These are phyloP conservation scores for Adrianichthys oophorus DNA, from an alignment of 2,797 vertebrate species.

Conservation along the genomic window DNA sequence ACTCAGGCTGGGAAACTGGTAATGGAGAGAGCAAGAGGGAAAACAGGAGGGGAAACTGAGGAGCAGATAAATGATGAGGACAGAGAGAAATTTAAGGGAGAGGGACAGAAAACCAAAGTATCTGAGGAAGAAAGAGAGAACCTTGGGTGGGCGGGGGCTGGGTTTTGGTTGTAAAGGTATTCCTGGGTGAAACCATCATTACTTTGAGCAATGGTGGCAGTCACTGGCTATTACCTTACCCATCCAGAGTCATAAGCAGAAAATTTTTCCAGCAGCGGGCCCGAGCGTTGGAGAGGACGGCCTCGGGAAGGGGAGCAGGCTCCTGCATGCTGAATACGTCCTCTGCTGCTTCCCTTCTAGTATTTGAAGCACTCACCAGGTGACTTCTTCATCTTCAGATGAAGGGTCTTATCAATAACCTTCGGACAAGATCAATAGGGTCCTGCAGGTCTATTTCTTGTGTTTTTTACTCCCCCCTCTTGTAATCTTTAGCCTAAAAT, in stretches of 20 bases:
- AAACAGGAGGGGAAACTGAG: conserved; percentile 19
- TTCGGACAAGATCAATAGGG: conserved; percentile 62
- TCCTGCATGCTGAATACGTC: conserved; percentile 76
- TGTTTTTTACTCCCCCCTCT: conserved; percentile 31
- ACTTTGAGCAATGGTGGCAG: conserved; percentile 82
- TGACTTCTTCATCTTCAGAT: conserved; percentile 67
- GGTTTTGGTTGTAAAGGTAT: conserved; percentile 60
- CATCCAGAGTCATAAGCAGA: conserved; percentile 82
- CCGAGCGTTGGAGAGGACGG: conserved; percentile 50
- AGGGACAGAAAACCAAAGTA: conserved; percentile 27
- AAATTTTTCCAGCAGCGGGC: conserved; percentile 69
- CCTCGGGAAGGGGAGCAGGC: conserved; percentile 43
- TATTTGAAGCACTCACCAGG: conserved; percentile 33
- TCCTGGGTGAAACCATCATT: conserved; percentile 79
- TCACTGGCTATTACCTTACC: conserved; percentile 81
- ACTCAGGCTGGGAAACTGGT: conserved; percentile 19
- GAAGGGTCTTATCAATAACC: conserved; percentile 66
- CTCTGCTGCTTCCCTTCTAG: conserved; percentile 34
- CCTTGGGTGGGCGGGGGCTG: conserved; percentile 16
- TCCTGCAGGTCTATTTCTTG: conserved; percentile 25
- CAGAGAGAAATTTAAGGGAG: conserved; percentile 27
- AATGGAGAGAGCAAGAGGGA: conserved; percentile 24
- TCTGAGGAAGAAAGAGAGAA: conserved; percentile 26
- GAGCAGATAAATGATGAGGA: conserved; percentile 41
- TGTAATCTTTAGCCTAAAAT: conserved; percentile 40